Percentiles rank a stretch among this genome's conserved stretches.
Conservation (phyloP, 2,797 vertebrate genomes). For the Oophaga sylvatica region DNA sequence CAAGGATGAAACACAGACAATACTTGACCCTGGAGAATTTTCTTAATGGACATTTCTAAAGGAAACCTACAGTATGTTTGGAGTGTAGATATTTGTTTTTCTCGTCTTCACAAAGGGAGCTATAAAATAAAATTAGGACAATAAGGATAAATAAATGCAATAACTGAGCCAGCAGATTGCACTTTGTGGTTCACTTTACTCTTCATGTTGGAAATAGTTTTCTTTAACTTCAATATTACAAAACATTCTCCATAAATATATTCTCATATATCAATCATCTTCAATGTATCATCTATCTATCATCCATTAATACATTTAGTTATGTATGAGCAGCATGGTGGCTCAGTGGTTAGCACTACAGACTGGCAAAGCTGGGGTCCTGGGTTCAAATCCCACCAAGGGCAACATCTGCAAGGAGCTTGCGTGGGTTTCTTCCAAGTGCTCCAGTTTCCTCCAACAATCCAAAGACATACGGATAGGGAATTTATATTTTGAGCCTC, state of each 20-base stretch:
- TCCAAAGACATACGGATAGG: no score
- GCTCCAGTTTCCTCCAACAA: no score
- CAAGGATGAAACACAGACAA: slow-evolving; percentile 34
- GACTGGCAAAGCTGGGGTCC: no score
- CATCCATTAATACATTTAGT: no score
- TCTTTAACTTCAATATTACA: neutral
- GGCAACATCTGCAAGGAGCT: no score
- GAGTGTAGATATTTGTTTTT: slow-evolving; percentile 20
- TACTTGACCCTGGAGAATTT: slow-evolving; percentile 35
- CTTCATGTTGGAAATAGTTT: neutral
- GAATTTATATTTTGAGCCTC: no score
- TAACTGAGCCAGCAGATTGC: neutral
- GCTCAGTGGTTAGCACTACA: no score
- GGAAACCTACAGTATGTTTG: slow-evolving; percentile 33
- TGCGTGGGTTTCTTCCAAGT: no score
- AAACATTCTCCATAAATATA: neutral
- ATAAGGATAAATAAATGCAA: slow-evolving; percentile 22
- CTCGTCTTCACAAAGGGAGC: slow-evolving; percentile 5
- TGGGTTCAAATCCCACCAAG: no score
- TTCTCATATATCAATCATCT: no score
- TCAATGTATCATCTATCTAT: neutral
- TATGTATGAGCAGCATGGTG: no score
- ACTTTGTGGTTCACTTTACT: neutral
- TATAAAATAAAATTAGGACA: slow-evolving; percentile 30
- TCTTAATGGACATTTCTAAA: slow-evolving; percentile 35